phyloP scores from a whole-genome alignment of 1,140 invertebrate species.

The Adelges cooleyi region DNA sequence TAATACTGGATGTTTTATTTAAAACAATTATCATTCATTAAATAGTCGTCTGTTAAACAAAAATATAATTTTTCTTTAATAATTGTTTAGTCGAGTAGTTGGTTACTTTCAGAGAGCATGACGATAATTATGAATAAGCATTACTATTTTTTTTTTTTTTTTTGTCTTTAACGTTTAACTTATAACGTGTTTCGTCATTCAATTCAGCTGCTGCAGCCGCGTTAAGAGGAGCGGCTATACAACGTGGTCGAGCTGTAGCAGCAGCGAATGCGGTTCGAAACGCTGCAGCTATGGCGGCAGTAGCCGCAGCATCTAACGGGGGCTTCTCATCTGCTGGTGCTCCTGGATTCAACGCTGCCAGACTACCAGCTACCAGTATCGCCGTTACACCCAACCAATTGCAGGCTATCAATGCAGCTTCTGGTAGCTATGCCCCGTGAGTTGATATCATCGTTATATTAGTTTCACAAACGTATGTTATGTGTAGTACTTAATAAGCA shows the following conservation, averaged over 20 bases:
- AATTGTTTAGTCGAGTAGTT: neutral
- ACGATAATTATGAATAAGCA: no score
- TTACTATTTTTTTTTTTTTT: no score
- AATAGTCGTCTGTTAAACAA: no score
- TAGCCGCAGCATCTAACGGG: constrained; percentile 51
- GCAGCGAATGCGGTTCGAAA: constrained; percentile 51
- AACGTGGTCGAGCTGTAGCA: constrained; percentile 48
- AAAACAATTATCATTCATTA: no score
- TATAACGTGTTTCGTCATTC: no score
- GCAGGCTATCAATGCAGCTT: constrained; percentile 11
- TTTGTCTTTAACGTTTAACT: no score
- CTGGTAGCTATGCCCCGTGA: constrained; percentile 22
- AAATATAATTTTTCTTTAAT: neutral
- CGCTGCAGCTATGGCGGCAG: constrained; percentile 45
- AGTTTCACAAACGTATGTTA: neutral
- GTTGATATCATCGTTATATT: neutral
- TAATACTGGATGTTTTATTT: no score
- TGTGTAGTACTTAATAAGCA: no score
- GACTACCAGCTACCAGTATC: constrained; percentile 3
- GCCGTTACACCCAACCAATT: neutral
- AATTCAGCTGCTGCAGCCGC: constrained; percentile 44
- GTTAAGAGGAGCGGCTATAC: constrained; percentile 54
- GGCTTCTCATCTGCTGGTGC: constrained; percentile 56
- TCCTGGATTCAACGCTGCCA: constrained; percentile 49
- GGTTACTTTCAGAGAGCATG: neutral